phyloP scores from a whole-genome alignment of 2,888 invertebrate species.

The Cataglyphis rosenhaueri region DNA sequence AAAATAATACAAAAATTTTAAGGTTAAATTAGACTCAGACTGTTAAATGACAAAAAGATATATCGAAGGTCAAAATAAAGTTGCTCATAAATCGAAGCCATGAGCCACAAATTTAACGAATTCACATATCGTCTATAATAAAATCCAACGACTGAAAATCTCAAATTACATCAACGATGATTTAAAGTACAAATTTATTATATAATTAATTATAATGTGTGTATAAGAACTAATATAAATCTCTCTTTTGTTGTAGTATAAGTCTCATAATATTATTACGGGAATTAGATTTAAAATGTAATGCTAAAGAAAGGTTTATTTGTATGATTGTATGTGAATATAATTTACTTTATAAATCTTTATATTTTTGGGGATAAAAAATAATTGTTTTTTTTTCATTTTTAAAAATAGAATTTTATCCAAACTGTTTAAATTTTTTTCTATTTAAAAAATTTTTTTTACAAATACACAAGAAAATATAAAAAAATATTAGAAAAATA shows the following conservation, averaged over 20 bases:
- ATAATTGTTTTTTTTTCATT: no score
- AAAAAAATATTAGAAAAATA: not conserved
- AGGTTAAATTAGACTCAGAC: not conserved
- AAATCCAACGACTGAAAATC: not conserved
- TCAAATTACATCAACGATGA: not conserved
- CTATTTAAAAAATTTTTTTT: no score
- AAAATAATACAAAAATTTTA: conserved; percentile 84
- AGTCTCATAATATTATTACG: no score
- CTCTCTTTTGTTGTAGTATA: no score
- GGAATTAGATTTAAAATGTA: no score
- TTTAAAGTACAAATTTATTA: no score
- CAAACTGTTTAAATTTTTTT: not conserved
- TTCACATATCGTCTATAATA: not conserved
- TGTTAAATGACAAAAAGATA: not conserved
- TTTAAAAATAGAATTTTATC: not conserved
- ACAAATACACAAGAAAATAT: no score
- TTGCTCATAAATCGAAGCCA: not conserved
- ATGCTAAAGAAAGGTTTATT: no score
- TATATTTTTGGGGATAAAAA: no score
- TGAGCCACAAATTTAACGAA: not conserved
- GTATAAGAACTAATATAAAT: no score
- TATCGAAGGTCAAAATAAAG: not conserved
- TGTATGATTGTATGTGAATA: not conserved
- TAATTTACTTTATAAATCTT: not conserved
- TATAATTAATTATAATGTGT: no score